Conservation (phyloP, 2,797 vertebrate genomes). For the Hypotaenidia okinawae region DNA sequence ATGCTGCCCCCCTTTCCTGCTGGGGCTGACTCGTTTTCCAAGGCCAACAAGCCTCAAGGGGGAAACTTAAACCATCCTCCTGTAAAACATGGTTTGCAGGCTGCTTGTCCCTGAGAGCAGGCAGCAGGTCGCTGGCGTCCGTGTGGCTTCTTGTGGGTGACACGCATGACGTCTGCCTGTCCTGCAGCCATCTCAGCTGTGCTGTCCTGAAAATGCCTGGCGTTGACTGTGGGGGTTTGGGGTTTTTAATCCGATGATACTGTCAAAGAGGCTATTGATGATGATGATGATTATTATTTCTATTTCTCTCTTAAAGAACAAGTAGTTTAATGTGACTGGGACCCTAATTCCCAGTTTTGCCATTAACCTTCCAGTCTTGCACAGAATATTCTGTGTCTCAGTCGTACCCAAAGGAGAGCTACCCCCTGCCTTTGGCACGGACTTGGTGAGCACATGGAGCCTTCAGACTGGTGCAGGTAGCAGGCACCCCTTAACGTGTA, state of each 20-base stretch:
- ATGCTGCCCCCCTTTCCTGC: neutral
- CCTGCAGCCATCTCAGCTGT: neutral
- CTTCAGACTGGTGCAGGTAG: rapidly evolving
- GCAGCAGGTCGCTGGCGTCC: neutral
- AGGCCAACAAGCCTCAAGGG: neutral
- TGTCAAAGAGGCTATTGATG: too few species aligned
- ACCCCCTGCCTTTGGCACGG: neutral
- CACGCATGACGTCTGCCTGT: rapidly evolving
- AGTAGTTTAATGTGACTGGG: neutral
- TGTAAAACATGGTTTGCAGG: neutral
- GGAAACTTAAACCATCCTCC: neutral
- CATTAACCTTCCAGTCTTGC: neutral
- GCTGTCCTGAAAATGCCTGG: neutral
- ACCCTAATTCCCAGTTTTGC: neutral
- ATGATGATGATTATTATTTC: too few species aligned
- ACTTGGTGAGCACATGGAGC: neutral
- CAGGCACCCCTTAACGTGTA: neutral
- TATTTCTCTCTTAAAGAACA: neutral
- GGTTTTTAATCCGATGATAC: neutral
- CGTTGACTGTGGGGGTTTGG: neutral
- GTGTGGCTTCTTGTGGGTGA: neutral
- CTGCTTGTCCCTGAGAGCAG: neutral
- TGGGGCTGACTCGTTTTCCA: neutral
- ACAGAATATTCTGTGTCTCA: neutral
- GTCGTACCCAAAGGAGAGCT: neutral